A percentile compares a stretch with the other conserved stretches of the same genome.
Conservation (phyloP, 2,113 vertebrate species). For the Bubalus kerabau region DNA sequence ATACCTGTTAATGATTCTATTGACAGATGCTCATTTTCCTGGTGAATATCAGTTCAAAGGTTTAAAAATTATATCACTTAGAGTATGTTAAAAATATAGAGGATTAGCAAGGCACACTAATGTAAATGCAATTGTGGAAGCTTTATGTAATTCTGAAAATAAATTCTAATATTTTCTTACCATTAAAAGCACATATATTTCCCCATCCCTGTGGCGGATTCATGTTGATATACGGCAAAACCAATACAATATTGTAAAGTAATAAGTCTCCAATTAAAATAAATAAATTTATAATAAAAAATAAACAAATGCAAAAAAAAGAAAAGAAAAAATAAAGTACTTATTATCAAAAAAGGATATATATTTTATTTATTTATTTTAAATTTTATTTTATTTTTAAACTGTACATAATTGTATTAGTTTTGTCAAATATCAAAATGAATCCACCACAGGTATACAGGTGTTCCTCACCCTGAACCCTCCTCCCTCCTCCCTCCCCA, state of each 20-base stretch:
- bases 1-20: background rate
- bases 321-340: no score
- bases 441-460: no score
- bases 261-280: no score
- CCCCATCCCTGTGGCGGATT: no score
- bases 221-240: no score
- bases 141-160: background rate
- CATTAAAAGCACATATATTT: background rate
- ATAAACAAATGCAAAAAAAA: no score
- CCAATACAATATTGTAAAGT: no score
- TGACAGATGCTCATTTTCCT: fast-evolving
- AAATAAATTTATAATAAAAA: no score
- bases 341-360: background rate
- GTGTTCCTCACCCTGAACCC: no score
- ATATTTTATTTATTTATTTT: background rate
- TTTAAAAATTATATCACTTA: background rate
- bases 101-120: fast-evolving
- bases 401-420: no score
- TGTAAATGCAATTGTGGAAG: fast-evolving
- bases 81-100: background rate
- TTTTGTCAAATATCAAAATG: no score
- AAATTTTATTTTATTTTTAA: background rate
- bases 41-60: background rate
- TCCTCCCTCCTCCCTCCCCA: no score
- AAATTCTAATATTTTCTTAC: background rate